Evolutionary conservation across 2,113 vertebrate species (phyloP).

Genomic region (Pseudolaguvia tuberculata): DNA sequence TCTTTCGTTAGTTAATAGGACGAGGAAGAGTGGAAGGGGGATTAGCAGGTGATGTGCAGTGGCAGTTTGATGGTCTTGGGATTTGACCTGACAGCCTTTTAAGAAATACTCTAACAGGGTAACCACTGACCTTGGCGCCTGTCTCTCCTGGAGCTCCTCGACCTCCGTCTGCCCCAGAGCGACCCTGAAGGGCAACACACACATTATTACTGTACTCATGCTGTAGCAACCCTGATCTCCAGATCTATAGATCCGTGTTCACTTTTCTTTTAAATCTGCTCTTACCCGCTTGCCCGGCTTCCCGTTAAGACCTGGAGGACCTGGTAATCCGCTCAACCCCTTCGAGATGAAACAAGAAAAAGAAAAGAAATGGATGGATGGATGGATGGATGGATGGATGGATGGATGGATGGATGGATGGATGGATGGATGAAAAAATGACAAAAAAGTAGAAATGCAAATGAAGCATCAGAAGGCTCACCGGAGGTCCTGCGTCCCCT

Average conservation of each 20-base stretch:
- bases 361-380: not conserved
- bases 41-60: not conserved
- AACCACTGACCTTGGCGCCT: constrained; percentile 75
- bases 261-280: not conserved
- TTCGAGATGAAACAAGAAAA: constrained; percentile 44
- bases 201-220: constrained; percentile 19
- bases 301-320: constrained; percentile 69
- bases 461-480: constrained; percentile 22
- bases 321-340: constrained; percentile 78
- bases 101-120: too few species aligned
- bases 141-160: constrained; percentile 86
- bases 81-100: too few species aligned
- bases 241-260: not conserved
- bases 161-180: constrained; percentile 76
- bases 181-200: constrained; percentile 68
- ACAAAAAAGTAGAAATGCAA: not conserved
- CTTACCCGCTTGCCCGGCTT: constrained; percentile 81
- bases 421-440: too few species aligned
- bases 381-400: not conserved
- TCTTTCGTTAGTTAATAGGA: too few species aligned
- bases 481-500: constrained; percentile 49
- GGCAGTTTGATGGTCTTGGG: too few species aligned
- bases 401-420: not conserved
- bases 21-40: not conserved
- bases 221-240: constrained; percentile 20